Evolutionary conservation across 2,113 vertebrate species (phyloP), one percentile per base, ranked within the genome.

Genomic region (Tragelaphus strepsiceros): DNA sequence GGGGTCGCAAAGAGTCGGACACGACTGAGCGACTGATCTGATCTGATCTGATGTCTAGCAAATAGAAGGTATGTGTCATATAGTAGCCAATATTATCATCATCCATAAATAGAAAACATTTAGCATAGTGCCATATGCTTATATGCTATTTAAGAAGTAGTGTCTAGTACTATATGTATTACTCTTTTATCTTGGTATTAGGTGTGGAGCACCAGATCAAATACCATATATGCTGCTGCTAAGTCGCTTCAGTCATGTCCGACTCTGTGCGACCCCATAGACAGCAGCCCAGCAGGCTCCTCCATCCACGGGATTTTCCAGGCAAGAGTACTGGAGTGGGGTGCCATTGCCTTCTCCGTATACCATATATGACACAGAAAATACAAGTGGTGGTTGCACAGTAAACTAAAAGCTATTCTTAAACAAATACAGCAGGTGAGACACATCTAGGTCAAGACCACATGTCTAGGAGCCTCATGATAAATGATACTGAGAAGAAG

Each of bases 401-500:
- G 17, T 35, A 21, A 82, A 78, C 15, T 62, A 35, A 28, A 91
- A 30, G 6, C 30, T 67, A 0, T 54, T 92, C 13, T 89, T n/a
- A 15, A 10, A 64, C 3, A 43, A 35, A 32, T 7, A 32, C 13
- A 74, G 54, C 1, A 64, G 5, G 3, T 62, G 7, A 43, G 11
- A 22, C 6, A 1, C 17, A 15, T 54, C n/a, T 7, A 58, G 16
- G 4, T 59, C 15, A 90, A 17, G 1, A 32, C 7, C 9, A 59
- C 0, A 8, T 7, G 12, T 1, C 28, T 7, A 86, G 17, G 12
- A 74, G 2, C 1, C 5, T 26, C 3, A 15, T 87, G 15, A 67
- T 88, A 81, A 81, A 58, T 24, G 26, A 21, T 35, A 15, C 7
- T 19, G 26, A 28, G 30, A 30, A 87, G 7, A 80, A 12, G 21